phyloP scores from a whole-genome alignment of 2,797 vertebrate species.

The Tiaroga cobitis region DNA sequence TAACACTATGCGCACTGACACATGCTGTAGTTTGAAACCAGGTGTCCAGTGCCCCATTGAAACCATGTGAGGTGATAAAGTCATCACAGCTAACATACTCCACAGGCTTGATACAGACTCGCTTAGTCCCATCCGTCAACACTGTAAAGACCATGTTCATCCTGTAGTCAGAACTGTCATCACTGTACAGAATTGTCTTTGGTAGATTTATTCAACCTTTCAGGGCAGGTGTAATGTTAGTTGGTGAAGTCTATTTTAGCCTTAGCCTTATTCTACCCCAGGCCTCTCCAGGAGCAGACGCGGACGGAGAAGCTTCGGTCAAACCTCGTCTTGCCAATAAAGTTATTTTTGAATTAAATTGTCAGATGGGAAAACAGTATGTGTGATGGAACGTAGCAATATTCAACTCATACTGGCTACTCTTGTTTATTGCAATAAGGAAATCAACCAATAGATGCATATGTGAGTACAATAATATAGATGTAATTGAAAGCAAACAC shows the following conservation, averaged over 20 bases:
- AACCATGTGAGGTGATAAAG: conserved; percentile 16
- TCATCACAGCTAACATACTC: conserved; percentile 35
- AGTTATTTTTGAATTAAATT: conserved; percentile 81
- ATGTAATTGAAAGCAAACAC: conserved; percentile 84
- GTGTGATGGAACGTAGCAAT: conserved; percentile 84
- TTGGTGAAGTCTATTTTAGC: conserved; percentile 80
- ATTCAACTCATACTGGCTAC: conserved; percentile 84
- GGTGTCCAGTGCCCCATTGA: conserved; percentile 27
- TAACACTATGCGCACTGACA: conserved; percentile 17
- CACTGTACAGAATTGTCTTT: conserved; percentile 68
- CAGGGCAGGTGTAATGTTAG: conserved; percentile 80
- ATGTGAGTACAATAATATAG: conserved; percentile 83
- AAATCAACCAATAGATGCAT: conserved; percentile 82
- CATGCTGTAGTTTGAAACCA: conserved; percentile 22
- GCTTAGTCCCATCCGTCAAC: conserved; percentile 52
- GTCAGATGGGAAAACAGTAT: conserved; percentile 77
- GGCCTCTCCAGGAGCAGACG: conserved; percentile 70
- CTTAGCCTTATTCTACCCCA: conserved; percentile 82
- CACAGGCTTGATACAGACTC: conserved; percentile 39
- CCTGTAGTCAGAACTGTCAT: conserved; percentile 67
- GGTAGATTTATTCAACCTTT: conserved; percentile 72
- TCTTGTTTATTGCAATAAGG: conserved; percentile 88
- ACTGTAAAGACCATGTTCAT: conserved; percentile 66
- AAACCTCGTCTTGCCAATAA: conserved; percentile 83
- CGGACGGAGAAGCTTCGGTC: conserved; percentile 72